A percentile compares a stretch with the other conserved stretches of the same genome.
Conservation (phyloP, 2,113 vertebrate genomes). For the Notechis scutatus region DNA sequence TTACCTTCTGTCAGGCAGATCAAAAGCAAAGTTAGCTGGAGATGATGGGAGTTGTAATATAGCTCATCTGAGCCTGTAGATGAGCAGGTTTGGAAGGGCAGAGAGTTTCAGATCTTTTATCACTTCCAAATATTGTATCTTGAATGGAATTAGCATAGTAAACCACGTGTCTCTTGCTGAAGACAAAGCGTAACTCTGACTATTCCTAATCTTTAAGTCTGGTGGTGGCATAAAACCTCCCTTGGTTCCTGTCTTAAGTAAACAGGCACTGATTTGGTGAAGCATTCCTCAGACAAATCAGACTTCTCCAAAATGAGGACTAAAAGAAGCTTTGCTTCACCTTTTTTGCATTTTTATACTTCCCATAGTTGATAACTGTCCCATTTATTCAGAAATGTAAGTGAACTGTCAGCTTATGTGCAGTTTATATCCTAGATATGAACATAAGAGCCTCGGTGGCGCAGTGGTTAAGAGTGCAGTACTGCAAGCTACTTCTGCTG, state of each 20-base stretch:
- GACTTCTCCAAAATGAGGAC: neutral
- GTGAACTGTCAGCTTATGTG: neutral
- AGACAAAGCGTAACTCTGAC: neutral
- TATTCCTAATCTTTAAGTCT: neutral
- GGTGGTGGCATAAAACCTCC: neutral
- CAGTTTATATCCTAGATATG: neutral
- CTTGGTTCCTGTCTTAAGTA: neutral
- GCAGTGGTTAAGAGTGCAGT: no score
- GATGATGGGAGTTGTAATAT: neutral
- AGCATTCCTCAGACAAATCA: neutral
- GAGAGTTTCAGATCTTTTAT: neutral
- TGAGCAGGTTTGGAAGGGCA: neutral
- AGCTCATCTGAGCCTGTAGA: neutral
- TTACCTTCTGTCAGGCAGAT: neutral
- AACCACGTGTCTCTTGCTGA: neutral
- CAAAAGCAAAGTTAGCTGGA: neutral
- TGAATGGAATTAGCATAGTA: neutral
- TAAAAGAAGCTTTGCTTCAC: neutral
- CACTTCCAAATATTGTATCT: neutral
- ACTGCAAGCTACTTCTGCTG: no score
- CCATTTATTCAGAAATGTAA: neutral
- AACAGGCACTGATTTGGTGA: neutral
- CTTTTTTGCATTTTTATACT: neutral
- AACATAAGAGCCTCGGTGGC: no score
- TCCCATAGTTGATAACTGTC: neutral